Base-by-base conservation (phyloP, 2,888 invertebrate genomes). In the Amiota communis region DNA sequence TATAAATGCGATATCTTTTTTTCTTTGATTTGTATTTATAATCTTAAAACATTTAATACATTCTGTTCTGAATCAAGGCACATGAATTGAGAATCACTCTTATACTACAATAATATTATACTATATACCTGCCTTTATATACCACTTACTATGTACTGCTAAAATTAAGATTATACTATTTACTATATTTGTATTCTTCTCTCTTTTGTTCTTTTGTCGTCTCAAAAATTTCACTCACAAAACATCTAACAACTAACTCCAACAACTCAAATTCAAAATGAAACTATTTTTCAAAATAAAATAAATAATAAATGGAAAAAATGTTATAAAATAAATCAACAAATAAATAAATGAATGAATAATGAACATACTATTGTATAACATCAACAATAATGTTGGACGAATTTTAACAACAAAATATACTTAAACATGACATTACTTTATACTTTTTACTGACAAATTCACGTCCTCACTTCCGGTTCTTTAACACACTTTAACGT, bases 171-270 rank as follows among this genome's bases (percentile, higher is more conserved):
- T 36, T 36, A 36, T 36, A 36, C 36, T 36, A 48, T 48, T 65
- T 65, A 65, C 65, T 65, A 48, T 48, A 48, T 48, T 15, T 65
- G 65, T 65, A 47, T 48, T 65, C 48, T 65, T 65, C 0, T 36
- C 48, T 65, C 65, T 65, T 65, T 48, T 65, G 48, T 65, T 65
- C 48, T 65, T 65, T 65, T 36, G 48, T 48, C 65, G 49, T 64
- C 10, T 11, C 46, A n/a, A 64, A 61, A 61, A 12, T 20, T 64
- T 49, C 15, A 8, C 51, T 51, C 51, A 20, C 51, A 23, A 56
- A 17, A 49, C 51, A 48, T 49, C 6, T 2, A 36, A 36, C 36
- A 36, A 36, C n/a, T n/a, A 36, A 36, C 36, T 36, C 36, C 36
- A 36, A 51, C 67, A 48, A 67, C 20, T 48, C 53, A 3, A 36